Evolutionary conservation across 2,888 invertebrate species (phyloP).

Genomic region (Sarcophaga carnaria): DNA sequence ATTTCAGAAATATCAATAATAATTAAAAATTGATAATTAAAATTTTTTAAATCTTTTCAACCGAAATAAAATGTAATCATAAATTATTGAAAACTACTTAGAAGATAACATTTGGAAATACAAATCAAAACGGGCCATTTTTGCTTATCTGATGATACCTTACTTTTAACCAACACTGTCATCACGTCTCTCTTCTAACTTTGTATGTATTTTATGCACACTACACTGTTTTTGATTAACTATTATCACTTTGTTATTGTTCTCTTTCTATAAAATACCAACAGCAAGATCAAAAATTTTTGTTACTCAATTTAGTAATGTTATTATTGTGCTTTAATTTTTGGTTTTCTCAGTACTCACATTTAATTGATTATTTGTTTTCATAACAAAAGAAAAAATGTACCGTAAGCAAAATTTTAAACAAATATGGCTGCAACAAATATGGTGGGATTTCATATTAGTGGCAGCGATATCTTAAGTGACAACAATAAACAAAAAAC

Average conservation of each 20-base stretch:
- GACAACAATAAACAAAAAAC: constrained; percentile 22
- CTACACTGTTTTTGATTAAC: background rate
- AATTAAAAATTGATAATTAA: too few relatives aligned
- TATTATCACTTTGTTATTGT: background rate
- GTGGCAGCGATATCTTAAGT: background rate
- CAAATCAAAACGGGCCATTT: background rate
- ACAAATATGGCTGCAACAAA: constrained; percentile 61
- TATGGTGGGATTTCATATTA: constrained; percentile 14
- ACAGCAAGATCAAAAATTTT: background rate
- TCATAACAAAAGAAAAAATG: constrained; percentile 19
- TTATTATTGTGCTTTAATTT: background rate
- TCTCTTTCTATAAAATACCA: background rate
- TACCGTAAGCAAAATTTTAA: constrained; percentile 58
- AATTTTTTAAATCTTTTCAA: too few relatives aligned
- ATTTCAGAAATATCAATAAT: too few relatives aligned
- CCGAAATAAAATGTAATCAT: background rate
- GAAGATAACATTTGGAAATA: background rate
- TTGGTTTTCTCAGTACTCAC: background rate
- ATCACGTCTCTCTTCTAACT: background rate
- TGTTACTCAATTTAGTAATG: background rate
- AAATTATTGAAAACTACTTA: background rate
- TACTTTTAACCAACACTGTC: background rate
- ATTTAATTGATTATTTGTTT: constrained; percentile 17
- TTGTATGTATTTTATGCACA: background rate
- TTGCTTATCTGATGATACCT: background rate